Percentiles rank a stretch among this genome's conserved stretches.
phyloP scores from a whole-genome alignment of 2,888 invertebrate species.

The Tetragonula carbonaria region DNA sequence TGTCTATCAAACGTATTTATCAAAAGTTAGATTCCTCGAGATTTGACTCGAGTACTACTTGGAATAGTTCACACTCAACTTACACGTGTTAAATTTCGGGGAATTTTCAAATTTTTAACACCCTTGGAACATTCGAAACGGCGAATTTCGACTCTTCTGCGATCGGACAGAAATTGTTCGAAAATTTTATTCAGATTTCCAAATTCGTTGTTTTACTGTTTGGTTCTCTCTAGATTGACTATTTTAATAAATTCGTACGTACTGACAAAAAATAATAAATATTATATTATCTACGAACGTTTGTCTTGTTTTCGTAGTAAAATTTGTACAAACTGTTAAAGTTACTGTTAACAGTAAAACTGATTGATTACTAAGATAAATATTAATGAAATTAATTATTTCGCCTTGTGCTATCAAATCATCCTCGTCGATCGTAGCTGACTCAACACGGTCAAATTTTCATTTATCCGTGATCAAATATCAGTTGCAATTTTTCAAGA shows the following conservation, averaged over 20 bases:
- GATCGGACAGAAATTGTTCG: no score
- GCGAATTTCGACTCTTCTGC: no score
- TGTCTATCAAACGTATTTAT: background rate
- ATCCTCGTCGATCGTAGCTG: background rate
- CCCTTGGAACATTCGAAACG: no score
- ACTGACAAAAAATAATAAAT: background rate
- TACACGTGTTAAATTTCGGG: no score
- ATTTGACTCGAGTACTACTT: background rate
- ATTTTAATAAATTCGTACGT: background rate
- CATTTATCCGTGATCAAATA: background rate
- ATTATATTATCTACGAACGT: background rate
- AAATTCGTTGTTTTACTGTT: background rate
- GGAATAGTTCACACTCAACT: background rate
- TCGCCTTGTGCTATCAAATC: background rate
- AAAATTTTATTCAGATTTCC: background rate
- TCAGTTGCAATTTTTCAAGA: background rate
- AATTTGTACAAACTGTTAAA: background rate
- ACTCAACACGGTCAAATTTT: background rate
- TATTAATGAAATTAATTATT: no score
- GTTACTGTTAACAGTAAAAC: no score
- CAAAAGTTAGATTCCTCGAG: background rate
- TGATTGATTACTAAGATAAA: no score
- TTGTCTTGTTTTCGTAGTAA: background rate
- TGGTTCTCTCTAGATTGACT: background rate
- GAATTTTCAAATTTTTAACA: no score